Evolutionary conservation across 2,113 vertebrate species (phyloP).

Genomic region (Pao palembangensis): DNA sequence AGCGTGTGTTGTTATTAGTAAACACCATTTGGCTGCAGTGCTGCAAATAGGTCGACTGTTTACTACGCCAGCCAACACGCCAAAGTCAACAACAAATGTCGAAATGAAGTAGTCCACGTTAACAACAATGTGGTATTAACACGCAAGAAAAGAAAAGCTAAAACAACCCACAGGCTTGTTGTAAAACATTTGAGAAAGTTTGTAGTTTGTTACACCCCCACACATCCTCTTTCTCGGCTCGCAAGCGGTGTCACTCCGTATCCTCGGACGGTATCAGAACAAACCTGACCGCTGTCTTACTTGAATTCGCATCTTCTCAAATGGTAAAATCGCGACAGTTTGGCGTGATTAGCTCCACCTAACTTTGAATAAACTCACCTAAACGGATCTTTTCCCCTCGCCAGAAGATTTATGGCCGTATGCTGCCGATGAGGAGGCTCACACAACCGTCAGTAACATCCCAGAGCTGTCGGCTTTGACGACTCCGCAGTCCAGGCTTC

Average conservation of each 20-base stretch:
- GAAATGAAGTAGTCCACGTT: constrained; percentile 39
- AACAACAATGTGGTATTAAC: not conserved
- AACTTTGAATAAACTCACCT: constrained; percentile 75
- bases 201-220: constrained; percentile 62
- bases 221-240: constrained; percentile 39
- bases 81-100: constrained; percentile 41
- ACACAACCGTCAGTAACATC: constrained; percentile 49
- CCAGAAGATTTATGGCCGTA: constrained; percentile 65
- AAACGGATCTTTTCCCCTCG: constrained; percentile 46
- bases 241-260: constrained; percentile 53
- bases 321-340: constrained; percentile 24
- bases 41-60: constrained; percentile 55
- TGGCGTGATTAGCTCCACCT: constrained; percentile 8
- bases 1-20: constrained; percentile 15
- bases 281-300: constrained; percentile 20
- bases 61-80: constrained; percentile 47
- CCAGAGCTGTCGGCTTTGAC: constrained; percentile 54
- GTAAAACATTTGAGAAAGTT: constrained; percentile 77
- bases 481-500: constrained; percentile 36
- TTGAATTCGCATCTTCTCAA: constrained; percentile 20
- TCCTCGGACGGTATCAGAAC: constrained; percentile 44
- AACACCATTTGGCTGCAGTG: constrained; percentile 45
- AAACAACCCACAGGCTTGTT: constrained; percentile 39
- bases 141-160: no score
- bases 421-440: constrained; percentile 53